phyloP scores from a whole-genome alignment of 2,797 vertebrate genomes.

The Antrozous pallidus region DNA sequence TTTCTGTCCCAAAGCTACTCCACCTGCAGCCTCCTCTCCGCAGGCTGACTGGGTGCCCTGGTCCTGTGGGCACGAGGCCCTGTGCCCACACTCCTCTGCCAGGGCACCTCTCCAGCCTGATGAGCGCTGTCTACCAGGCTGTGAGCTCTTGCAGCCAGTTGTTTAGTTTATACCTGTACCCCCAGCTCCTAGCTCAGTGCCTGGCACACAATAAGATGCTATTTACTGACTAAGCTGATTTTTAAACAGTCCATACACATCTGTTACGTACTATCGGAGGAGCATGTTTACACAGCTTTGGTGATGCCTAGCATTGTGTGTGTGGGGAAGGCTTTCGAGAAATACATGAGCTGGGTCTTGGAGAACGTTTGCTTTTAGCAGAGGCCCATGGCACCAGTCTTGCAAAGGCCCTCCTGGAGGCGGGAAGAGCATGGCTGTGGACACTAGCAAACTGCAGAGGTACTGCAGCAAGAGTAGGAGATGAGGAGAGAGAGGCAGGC shows the following conservation, averaged over 20 bases:
- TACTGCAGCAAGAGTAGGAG: too few relatives aligned
- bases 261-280: not conserved
- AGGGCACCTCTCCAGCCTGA: not conserved
- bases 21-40: not conserved
- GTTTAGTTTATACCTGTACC: not conserved
- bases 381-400: not conserved
- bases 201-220: not conserved
- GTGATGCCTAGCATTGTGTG: not conserved
- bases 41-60: not conserved
- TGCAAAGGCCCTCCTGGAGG: not conserved
- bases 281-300: not conserved
- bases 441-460: not conserved
- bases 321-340: not conserved
- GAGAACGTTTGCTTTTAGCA: not conserved
- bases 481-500: not conserved
- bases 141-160: not conserved
- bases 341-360: not conserved
- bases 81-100: not conserved
- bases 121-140: not conserved
- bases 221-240: not conserved
- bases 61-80: not conserved
- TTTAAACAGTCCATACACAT: not conserved
- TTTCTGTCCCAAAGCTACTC: not conserved
- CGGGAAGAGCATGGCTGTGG: rapidly evolving
- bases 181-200: not conserved